Evolutionary conservation across 1,140 invertebrate genomes (phyloP), one percentile per base, ranked within the genome.

Genomic region (Diabrotica undecimpunctata): DNA sequence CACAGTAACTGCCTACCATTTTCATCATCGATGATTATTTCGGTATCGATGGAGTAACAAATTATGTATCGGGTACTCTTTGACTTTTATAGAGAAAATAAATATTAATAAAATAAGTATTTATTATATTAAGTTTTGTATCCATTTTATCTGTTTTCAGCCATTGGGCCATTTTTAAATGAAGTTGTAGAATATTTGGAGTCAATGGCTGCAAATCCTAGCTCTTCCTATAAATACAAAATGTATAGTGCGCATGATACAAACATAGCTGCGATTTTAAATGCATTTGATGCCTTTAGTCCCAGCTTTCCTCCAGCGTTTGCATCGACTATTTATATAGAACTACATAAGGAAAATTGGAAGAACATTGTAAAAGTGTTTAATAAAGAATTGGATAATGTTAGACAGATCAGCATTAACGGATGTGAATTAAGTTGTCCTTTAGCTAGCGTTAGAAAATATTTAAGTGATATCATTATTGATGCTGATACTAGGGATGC

Each of bases 381-480:
- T n/a, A 10, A 54, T 11, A 62, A 62, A 54, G 10, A 62, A 10
- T 11, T 14, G 25, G 53, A 62, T 6, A 51, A 36, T 9, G 8
- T 62, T 10, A n/a, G 54, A 35, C 10, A 62, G 14, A 54, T 62
- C 2, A 54, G 10, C 8, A 9, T 53, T n/a, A 7, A 62, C 14
- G 61, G 51, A 37, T 62, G 61, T 54, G 13, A 62, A 6, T 62
- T 53, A 8, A 46, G 53, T 54, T 62, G 61, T 54, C 7, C 7
- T 13, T 51, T 62, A 7, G 9, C 6, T n/a, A 14, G 54, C 36
- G 54, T 62, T 9, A 62, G 37, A 38, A 6, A 8, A 37, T 2
- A 13, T 5, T 11, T 62, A 6, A 10, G 7, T 36, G 53, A 62
- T 11, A 7, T 62, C 2, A 14, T 38, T 53, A 11, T 62, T 12